phyloP scores from a whole-genome alignment of 2,888 invertebrate species.

The Sarcophaga subvicina region DNA sequence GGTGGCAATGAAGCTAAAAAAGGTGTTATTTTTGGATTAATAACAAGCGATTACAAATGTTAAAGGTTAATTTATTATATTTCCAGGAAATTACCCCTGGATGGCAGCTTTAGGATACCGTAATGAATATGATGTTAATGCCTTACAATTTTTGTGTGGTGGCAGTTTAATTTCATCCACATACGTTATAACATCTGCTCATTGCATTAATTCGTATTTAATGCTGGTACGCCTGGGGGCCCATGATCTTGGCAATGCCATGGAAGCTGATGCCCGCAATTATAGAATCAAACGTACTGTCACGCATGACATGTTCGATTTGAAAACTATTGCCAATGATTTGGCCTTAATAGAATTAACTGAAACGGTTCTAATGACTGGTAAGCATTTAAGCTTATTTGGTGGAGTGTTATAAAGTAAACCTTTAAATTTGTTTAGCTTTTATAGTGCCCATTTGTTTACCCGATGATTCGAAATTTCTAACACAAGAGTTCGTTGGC shows the following conservation, averaged over 20 bases:
- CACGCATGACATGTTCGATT: slow-evolving; percentile 87
- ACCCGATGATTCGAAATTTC: slow-evolving; percentile 83
- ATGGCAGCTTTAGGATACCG: slow-evolving; percentile 89
- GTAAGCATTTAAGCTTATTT: slow-evolving; percentile 70
- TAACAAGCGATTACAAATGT: no score
- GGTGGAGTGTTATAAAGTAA: background rate
- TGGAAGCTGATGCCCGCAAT: slow-evolving; percentile 85
- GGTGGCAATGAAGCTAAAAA: slow-evolving; percentile 81
- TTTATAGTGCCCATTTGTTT: slow-evolving; percentile 89
- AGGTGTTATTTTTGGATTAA: slow-evolving; percentile 71
- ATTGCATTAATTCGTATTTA: slow-evolving; percentile 77
- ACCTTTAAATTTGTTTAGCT: slow-evolving; percentile 76
- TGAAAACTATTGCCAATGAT: slow-evolving; percentile 87
- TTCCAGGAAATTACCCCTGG: slow-evolving; percentile 89
- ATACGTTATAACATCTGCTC: slow-evolving; percentile 89
- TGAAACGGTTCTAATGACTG: slow-evolving; percentile 72
- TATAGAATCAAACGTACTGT: slow-evolving; percentile 84
- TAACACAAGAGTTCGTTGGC: slow-evolving; percentile 79
- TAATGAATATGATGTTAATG: slow-evolving; percentile 80
- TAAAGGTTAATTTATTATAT: no score
- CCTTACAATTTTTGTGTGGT: slow-evolving; percentile 86
- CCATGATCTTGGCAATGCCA: slow-evolving; percentile 84
- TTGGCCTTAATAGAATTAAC: slow-evolving; percentile 88
- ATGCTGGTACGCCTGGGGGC: slow-evolving; percentile 89
- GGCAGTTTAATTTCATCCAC: slow-evolving; percentile 87